A percentile compares a stretch with the other conserved stretches of the same genome.
Conservation (phyloP, 1,140 invertebrate genomes). For the Orius laevigatus region DNA sequence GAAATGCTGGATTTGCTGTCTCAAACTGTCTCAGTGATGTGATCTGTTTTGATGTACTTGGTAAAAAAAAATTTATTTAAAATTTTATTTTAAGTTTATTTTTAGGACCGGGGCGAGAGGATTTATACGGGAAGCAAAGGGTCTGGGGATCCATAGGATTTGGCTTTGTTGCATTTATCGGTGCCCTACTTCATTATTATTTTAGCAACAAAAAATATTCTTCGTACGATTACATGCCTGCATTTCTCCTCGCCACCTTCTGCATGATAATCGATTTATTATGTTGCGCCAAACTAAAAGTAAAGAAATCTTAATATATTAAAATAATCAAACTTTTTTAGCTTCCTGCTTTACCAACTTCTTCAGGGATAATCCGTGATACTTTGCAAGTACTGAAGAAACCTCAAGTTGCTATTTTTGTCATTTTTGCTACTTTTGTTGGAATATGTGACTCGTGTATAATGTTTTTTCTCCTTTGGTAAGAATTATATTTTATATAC, state of each 20-base stretch:
- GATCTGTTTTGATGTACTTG: conserved; percentile 63
- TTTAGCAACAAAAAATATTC: conserved; percentile 31
- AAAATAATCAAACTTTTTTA: conserved; percentile 22
- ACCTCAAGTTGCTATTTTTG: conserved; percentile 43
- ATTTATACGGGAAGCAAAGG: conserved; percentile 48
- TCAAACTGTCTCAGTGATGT: conserved; percentile 60
- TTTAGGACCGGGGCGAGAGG: conserved; percentile 1
- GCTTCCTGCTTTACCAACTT: conserved; percentile 44
- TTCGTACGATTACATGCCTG: conserved; percentile 47
- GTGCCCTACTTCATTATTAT: conserved; percentile 43
- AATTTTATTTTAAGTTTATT: background rate
- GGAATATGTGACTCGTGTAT: conserved; percentile 61
- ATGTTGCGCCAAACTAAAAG: background rate
- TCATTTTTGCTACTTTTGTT: conserved; percentile 48
- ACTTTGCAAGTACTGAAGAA: conserved; percentile 38
- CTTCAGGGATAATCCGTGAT: conserved; percentile 44
- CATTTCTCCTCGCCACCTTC: conserved; percentile 41
- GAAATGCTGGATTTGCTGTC: conserved; percentile 58
- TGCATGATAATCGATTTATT: conserved; percentile 44
- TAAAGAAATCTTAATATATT: no score
- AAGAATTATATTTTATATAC: conserved; percentile 19
- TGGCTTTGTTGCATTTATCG: conserved; percentile 44
- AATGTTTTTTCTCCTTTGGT: conserved; percentile 67
- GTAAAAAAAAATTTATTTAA: conserved; percentile 28
- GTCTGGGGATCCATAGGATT: conserved; percentile 67